Evolutionary conservation across 2,888 invertebrate species (phyloP).

Genomic region (Cataglyphis livida): DNA sequence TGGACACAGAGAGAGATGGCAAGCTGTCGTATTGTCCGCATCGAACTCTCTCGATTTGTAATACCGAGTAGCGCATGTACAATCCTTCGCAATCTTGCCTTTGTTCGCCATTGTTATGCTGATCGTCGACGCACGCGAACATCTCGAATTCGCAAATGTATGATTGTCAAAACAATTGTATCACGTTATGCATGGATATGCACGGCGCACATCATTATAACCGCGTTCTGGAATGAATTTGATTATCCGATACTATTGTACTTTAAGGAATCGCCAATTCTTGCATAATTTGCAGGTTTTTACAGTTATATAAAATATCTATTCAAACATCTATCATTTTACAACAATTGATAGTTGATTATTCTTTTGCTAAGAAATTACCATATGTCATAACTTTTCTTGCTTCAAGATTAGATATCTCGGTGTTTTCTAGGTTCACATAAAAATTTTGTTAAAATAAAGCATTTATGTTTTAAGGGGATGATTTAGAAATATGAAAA

Average conservation of each 20-base stretch:
- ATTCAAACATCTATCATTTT: background rate
- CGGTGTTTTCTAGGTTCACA: background rate
- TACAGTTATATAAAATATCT: background rate
- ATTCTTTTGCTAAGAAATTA: background rate
- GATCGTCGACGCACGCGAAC: constrained; percentile 39
- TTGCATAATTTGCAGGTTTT: constrained; percentile 24
- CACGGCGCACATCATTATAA: background rate
- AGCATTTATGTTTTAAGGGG: background rate
- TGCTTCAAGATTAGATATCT: background rate
- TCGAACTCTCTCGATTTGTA: constrained; percentile 35
- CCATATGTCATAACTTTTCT: background rate
- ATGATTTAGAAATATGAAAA: background rate
- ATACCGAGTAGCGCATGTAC: constrained; percentile 25
- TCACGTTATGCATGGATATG: constrained; percentile 28
- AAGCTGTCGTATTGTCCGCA: background rate
- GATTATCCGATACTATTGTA: background rate
- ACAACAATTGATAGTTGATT: constrained; percentile 24
- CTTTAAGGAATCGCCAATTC: constrained; percentile 1
- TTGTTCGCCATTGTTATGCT: constrained; percentile 50
- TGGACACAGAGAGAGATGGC: constrained; percentile 24
- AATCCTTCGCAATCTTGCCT: constrained; percentile 41
- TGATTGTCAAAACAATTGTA: constrained; percentile 46
- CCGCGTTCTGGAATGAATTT: background rate
- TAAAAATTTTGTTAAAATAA: background rate
- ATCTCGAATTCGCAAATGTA: constrained; percentile 32